Evolutionary conservation across 2,888 invertebrate genomes (phyloP), one percentile per base, ranked within the genome.

Genomic region (Dorcus hopei): DNA sequence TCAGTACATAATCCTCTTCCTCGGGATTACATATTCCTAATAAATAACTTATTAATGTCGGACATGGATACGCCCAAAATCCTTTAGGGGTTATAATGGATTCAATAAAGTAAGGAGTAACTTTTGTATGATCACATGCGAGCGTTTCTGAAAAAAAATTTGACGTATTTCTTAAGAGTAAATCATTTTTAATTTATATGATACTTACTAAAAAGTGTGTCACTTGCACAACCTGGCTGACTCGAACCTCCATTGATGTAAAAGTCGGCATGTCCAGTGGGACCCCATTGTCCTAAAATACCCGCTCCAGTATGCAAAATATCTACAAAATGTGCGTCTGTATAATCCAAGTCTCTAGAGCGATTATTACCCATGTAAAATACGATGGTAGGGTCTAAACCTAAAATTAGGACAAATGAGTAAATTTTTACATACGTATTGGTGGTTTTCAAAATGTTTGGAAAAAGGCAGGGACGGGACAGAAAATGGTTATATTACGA

Each of bases 161-260:
- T 41, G 41, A 14, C 14, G 1, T 11, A 41, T 41, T 3, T 41
- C 11, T 41, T 41, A 41, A 41, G 4, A n/a, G 5, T 4, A 41
- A 11, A 41, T 41, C n/a, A 7, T 7, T 7, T 42, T 42, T 42
- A 11, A 43, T 52, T 23, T 14, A 16, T 11, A 33, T 33, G 26
- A 45, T 9, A 23, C 87, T 87, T 83, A 92, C 92, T 89, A 70
- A 92, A 90, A 49, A 93, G 81, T 0, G 91, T 91, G 61, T 89
- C 85, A 57, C 90, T 90, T 3, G 89, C 88, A 74, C 93, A 93
- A 60, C 92, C 93, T 0, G 93, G 93, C 70, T 93, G 93, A 71
- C 92, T 90, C 38, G 92, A 91, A 23, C 93, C 90, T 0, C 93
- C 93, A 71, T 93, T 93, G 50, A 93, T 90, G 76, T 93, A 93